Percentiles rank a stretch among this genome's conserved stretches.
Conservation (phyloP, 2,888 invertebrate species). For the Apocheima hispidaria region DNA sequence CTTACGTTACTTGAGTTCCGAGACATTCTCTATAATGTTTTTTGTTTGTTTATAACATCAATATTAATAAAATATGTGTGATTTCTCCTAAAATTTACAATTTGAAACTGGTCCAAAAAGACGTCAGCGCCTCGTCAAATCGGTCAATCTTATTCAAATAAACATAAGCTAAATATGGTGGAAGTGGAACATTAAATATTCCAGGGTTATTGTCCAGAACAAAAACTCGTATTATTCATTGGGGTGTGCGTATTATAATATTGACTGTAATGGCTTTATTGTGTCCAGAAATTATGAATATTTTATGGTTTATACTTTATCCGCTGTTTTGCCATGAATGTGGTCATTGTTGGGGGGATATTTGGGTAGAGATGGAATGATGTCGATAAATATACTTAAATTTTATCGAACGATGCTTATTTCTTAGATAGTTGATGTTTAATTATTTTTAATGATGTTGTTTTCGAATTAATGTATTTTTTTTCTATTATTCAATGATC, state of each 20-base stretch:
- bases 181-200: constrained; percentile 26
- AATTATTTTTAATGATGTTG: no score
- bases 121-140: constrained; percentile 26
- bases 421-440: no score
- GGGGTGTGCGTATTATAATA: constrained; percentile 41
- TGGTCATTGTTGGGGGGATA: constrained; percentile 63
- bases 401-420: neutral
- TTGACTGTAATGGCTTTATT: constrained; percentile 54
- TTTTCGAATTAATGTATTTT: no score
- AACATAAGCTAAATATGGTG: constrained; percentile 28
- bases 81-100: neutral
- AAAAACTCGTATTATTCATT: constrained; percentile 49
- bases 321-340: constrained; percentile 64
- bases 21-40: no score
- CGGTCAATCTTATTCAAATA: constrained; percentile 32
- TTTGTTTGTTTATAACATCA: no score
- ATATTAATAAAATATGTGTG: neutral
- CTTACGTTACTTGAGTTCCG: no score
- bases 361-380: constrained; percentile 31
- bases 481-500: no score
- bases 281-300: constrained; percentile 71
- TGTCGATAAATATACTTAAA: constrained; percentile 2
- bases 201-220: constrained; percentile 47
- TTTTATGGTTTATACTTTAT: constrained; percentile 67
- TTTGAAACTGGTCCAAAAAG: neutral